Conservation (phyloP, 2,797 vertebrate genomes). For the Myoxocephalus aenaeus region DNA sequence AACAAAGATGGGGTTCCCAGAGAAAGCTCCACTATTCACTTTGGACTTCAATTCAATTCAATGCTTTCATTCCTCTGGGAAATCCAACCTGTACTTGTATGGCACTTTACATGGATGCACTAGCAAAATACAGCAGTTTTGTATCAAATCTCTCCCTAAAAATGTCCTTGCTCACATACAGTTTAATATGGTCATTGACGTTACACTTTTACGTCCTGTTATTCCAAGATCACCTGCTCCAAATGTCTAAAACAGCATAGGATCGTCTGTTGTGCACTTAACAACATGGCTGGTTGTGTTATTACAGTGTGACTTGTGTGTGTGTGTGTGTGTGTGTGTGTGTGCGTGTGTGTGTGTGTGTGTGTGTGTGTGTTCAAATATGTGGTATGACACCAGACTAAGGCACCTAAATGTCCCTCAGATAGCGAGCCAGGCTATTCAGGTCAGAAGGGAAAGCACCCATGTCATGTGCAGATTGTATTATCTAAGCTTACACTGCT, state of each 20-base stretch:
- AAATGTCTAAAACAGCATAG: slow-evolving; percentile 53
- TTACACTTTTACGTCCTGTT: slow-evolving; percentile 44
- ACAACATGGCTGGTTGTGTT: slow-evolving; percentile 69
- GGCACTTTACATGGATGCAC: slow-evolving; percentile 66
- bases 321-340: slow-evolving; percentile 42
- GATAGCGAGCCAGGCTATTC: slow-evolving; percentile 55
- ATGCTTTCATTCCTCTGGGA: slow-evolving; percentile 43
- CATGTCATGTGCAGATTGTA: slow-evolving; percentile 59
- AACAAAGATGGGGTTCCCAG: slow-evolving; percentile 52
- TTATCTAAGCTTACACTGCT: slow-evolving; percentile 57
- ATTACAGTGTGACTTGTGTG: slow-evolving; percentile 54
- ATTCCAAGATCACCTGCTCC: slow-evolving; percentile 30
- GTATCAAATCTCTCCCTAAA: slow-evolving; percentile 47
- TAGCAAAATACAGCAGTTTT: slow-evolving; percentile 43
- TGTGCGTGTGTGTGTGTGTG: slow-evolving; percentile 45
- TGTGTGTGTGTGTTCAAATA: slow-evolving; percentile 46
- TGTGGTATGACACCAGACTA: slow-evolving; percentile 66
- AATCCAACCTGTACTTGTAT: slow-evolving; percentile 52
- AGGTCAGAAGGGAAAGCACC: slow-evolving; percentile 72
- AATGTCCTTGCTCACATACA: slow-evolving; percentile 46
- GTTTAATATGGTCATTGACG: slow-evolving; percentile 32
- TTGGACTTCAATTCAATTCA: not conserved
- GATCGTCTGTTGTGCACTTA: slow-evolving; percentile 52
- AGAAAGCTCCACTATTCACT: slow-evolving; percentile 28
- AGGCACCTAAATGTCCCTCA: slow-evolving; percentile 77